Evolutionary conservation across 1,140 invertebrate species (phyloP).

Genomic region (Drosophila subpulchrella): DNA sequence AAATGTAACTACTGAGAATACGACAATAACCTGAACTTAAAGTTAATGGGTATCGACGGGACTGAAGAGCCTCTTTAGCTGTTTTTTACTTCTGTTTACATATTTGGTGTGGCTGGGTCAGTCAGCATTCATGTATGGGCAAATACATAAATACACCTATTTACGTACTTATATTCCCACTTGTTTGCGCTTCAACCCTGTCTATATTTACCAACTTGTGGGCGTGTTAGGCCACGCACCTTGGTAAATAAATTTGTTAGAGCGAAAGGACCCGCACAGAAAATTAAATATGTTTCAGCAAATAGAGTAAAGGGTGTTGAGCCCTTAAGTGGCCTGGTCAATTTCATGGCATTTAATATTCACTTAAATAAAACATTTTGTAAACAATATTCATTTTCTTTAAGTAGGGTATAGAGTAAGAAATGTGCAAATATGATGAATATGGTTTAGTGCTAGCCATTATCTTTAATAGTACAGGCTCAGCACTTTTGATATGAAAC

Average conservation of each 20-base stretch:
- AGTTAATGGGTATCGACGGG: not conserved
- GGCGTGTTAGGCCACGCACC: constrained; percentile 38
- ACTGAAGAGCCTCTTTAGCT: constrained; percentile 1
- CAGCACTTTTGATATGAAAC: too few species aligned
- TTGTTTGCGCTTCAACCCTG: constrained; percentile 40
- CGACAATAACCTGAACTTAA: not conserved
- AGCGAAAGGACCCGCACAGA: constrained; percentile 21
- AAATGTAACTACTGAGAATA: not conserved
- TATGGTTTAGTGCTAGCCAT: not conserved
- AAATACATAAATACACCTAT: constrained; percentile 66
- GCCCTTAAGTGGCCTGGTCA: constrained; percentile 29
- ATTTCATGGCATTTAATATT: constrained; percentile 71
- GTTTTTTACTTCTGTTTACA: constrained; percentile 28
- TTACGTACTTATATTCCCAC: constrained; percentile 36
- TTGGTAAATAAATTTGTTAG: constrained; percentile 76
- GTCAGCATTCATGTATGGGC: constrained; percentile 54
- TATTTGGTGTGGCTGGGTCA: constrained; percentile 35
- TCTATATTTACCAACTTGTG: constrained; percentile 32
- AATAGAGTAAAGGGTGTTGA: constrained; percentile 39
- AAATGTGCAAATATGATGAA: constrained; percentile 12
- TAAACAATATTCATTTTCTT: constrained; percentile 45
- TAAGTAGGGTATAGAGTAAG: constrained; percentile 31
- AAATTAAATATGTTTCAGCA: constrained; percentile 69
- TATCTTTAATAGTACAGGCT: not conserved
- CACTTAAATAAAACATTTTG: constrained; percentile 74